phyloP scores from a whole-genome alignment of 2,888 invertebrate species.

The Micoletzkya japonica region DNA sequence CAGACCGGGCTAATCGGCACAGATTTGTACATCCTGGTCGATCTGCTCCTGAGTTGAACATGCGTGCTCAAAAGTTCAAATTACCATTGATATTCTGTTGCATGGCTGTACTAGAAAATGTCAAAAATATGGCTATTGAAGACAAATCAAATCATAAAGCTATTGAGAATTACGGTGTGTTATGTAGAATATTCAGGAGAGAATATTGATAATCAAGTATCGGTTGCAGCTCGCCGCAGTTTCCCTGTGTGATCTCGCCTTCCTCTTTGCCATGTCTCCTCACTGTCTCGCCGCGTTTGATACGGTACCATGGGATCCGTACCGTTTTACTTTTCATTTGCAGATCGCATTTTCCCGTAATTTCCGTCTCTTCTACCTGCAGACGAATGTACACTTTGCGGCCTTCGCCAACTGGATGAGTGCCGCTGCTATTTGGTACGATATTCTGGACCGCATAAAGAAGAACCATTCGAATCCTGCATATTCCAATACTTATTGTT shows the following conservation, averaged over 20 bases:
- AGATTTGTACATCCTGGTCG: too few relatives aligned
- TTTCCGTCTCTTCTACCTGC: constrained; percentile 57
- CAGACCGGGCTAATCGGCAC: too few relatives aligned
- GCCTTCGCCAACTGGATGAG: constrained; percentile 63
- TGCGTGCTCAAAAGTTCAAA: too few relatives aligned
- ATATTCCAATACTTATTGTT: neutral
- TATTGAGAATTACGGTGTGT: too few relatives aligned
- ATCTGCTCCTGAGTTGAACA: too few relatives aligned
- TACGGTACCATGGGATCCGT: neutral
- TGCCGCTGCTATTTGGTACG: constrained; percentile 60
- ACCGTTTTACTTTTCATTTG: neutral
- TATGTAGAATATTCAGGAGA: too few relatives aligned
- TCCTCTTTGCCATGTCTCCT: constrained; percentile 49
- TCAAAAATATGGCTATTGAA: too few relatives aligned
- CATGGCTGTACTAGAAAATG: too few relatives aligned
- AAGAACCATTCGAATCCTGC: neutral
- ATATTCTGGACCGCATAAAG: neutral
- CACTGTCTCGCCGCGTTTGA: constrained; percentile 50
- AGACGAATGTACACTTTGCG: constrained; percentile 54
- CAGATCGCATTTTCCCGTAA: constrained; percentile 14
- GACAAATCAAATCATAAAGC: too few relatives aligned
- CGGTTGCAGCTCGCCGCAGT: constrained; percentile 59
- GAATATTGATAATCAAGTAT: neutral
- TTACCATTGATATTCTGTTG: too few relatives aligned
- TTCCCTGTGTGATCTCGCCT: constrained; percentile 57